A percentile compares a stretch with the other conserved stretches of the same genome.
Evolutionary conservation across 2,797 vertebrate species (phyloP).

Genomic region (Eospalax fontanierii): DNA sequence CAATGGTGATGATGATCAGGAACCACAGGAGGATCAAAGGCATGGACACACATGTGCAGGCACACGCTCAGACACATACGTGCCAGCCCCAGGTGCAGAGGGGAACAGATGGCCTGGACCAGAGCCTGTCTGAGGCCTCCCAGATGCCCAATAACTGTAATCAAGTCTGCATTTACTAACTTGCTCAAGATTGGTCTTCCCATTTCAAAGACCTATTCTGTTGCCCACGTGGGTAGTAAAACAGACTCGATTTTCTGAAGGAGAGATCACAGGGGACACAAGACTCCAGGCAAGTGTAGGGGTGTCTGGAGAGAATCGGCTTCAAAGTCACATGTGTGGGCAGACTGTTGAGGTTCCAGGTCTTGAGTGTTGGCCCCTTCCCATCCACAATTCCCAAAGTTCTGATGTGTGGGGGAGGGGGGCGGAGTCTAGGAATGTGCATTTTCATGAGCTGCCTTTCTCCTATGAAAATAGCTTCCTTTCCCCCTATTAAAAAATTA

Average conservation of each 20-base stretch:
- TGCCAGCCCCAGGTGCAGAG: background rate
- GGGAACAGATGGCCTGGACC: slow-evolving; percentile 25
- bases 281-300: background rate
- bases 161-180: background rate
- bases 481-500: background rate
- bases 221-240: background rate
- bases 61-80: background rate
- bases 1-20: no score
- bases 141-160: slow-evolving; percentile 42
- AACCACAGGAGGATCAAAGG: slow-evolving; percentile 19
- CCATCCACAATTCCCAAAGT: background rate
- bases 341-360: background rate
- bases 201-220: background rate
- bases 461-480: slow-evolving; percentile 20
- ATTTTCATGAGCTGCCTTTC: background rate
- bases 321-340: background rate
- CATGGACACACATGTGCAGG: background rate
- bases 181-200: background rate
- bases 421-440: background rate
- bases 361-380: background rate
- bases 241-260: slow-evolving; percentile 34
- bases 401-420: background rate
- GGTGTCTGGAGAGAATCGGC: background rate
- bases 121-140: slow-evolving; percentile 57
- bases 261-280: background rate